A percentile compares a stretch with the other conserved stretches of the same genome.
Conservation (phyloP, 2,888 invertebrate species). For the Heliconius erato region DNA sequence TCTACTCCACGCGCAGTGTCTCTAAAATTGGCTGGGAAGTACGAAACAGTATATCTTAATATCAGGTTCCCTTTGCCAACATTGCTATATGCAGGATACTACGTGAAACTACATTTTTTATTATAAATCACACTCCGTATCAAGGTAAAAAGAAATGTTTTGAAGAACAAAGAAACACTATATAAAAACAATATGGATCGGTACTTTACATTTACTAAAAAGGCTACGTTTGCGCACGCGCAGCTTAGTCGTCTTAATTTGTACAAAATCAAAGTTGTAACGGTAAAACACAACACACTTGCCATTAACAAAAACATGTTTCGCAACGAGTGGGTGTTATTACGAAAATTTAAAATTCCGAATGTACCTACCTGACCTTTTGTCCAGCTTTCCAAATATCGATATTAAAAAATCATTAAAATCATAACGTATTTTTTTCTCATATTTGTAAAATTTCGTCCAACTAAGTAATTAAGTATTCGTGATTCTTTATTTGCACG, state of each 20-base stretch:
- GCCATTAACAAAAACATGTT: constrained; percentile 31
- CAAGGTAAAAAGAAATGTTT: too few species aligned
- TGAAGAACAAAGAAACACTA: too few species aligned
- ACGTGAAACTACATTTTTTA: too few species aligned
- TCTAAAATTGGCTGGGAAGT: too few species aligned
- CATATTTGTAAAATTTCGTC: neutral
- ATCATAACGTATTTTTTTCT: constrained; percentile 53
- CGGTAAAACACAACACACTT: constrained; percentile 3
- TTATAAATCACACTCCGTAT: too few species aligned
- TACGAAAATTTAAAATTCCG: constrained; percentile 38
- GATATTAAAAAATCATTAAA: constrained; percentile 51
- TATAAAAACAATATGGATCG: neutral
- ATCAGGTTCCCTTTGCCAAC: too few species aligned
- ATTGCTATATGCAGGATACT: too few species aligned
- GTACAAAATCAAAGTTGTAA: constrained; percentile 26
- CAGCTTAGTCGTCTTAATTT: neutral
- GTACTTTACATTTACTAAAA: neutral
- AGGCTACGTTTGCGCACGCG: neutral
- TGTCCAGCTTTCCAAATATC: constrained; percentile 38
- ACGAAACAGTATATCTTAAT: too few species aligned
- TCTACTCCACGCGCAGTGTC: too few species aligned
- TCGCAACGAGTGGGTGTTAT: constrained; percentile 28
- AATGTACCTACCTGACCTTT: constrained; percentile 35
- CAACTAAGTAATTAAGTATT: too few species aligned
- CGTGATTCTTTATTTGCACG: too few species aligned